Conservation (phyloP, 1,140 invertebrate genomes). For the Lucilia sericata region DNA sequence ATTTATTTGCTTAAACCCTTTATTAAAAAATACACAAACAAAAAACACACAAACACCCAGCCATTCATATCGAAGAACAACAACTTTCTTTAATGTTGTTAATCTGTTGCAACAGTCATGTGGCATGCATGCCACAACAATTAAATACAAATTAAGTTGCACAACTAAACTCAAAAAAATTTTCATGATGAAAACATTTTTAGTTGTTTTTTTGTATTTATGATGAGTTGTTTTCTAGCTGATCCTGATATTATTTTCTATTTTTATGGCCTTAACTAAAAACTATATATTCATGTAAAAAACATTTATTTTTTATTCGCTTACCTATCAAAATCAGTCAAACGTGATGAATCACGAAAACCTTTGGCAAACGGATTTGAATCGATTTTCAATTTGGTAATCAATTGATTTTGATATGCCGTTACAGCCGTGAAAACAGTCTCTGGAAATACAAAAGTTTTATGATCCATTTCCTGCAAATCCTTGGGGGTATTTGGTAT, state of each 20-base stretch:
- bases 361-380: slow-evolving; percentile 97
- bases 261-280: neutral
- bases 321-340: slow-evolving; percentile 90
- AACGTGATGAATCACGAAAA: slow-evolving; percentile 92
- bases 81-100: neutral
- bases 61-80: neutral
- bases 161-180: neutral
- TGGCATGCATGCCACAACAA: slow-evolving; percentile 16
- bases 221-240: neutral
- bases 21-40: neutral
- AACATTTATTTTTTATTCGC: slow-evolving; percentile 40
- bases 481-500: slow-evolving; percentile 86
- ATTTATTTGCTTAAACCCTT: slow-evolving; percentile 1
- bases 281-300: no score
- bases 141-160: neutral
- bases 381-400: slow-evolving; percentile 96
- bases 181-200: neutral
- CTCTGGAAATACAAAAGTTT: slow-evolving; percentile 95
- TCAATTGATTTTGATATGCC: slow-evolving; percentile 98
- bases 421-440: slow-evolving; percentile 98
- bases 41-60: neutral
- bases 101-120: slow-evolving; percentile 8
- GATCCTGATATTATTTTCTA: neutral
- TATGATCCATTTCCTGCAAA: slow-evolving; percentile 85
- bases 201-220: neutral